Evolutionary conservation across 1,140 invertebrate species (phyloP), one percentile per base, ranked within the genome.

Genomic region (Ceratoteleas bidentatus): DNA sequence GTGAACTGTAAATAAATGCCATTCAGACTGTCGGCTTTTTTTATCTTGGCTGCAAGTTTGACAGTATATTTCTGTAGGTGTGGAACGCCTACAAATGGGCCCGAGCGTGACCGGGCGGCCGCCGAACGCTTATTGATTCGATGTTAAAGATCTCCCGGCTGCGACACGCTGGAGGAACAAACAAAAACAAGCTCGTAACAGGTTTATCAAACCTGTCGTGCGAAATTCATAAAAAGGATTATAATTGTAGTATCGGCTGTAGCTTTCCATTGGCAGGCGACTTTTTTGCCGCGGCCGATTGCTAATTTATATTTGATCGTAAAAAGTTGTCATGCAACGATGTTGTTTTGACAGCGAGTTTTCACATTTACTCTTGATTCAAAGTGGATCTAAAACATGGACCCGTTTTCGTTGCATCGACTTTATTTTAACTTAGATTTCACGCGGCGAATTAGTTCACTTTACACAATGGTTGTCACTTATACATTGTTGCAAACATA

Each of bases 151-250:
- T 53, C 57, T 14, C 15, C 24, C 24, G 24, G 24, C 24, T 4
- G 8, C 11, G 14, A 2, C 14, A 11, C 16, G 9, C 6, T 11
- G 33, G 13, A 16, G 54, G 38, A 50, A 32, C 47, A 58, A 58
- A 75, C 10, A 75, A 73, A 61, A 75, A 75, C 72, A 75, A 65
- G 72, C n/a, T 52, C 45, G 40, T 58, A 66, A 75, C 72, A 58
- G 72, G 72, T 75, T 75, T 65, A 53, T 50, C 53, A 50, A 75
- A 66, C 49, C 61, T 54, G 72, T 75, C 61, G 54, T 34, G 61
- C 47, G 13, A 54, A 58, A 72, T 38, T 72, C 15, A 54, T 72
- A 66, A 16, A 52, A 52, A 65, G 13, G 10, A 50, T n/a, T 53
- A 58, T 43, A 54, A 73, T 64, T 62, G 69, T 56, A 64, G 8